phyloP scores from a whole-genome alignment of 2,888 invertebrate species.

The Netelia melanura region DNA sequence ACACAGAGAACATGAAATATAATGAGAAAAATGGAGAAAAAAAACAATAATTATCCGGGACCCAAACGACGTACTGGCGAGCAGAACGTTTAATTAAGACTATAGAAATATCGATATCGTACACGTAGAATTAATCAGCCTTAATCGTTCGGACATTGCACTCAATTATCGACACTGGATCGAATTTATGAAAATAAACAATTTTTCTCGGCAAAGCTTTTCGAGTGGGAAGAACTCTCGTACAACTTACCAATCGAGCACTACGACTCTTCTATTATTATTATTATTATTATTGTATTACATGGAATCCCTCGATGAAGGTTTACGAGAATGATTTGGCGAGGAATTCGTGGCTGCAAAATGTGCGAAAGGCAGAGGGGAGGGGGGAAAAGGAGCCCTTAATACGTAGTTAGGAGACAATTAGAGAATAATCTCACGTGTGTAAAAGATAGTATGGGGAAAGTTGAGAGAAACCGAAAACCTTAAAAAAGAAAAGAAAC shows the following conservation, averaged over 20 bases:
- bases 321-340: neutral
- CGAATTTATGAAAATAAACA: neutral
- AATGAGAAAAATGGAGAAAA: conserved; percentile 21
- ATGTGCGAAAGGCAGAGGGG: conserved; percentile 21
- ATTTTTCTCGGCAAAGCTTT: neutral
- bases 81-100: conserved; percentile 71
- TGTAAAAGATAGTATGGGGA: conserved; percentile 39
- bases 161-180: conserved; percentile 24
- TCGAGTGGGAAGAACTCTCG: neutral
- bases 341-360: conserved; percentile 37
- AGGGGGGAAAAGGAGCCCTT: conserved; percentile 60
- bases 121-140: conserved; percentile 44
- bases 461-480: conserved; percentile 2
- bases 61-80: conserved; percentile 71
- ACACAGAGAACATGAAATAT: conserved; percentile 26
- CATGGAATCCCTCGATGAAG: conserved; percentile 14
- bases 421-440: conserved; percentile 20
- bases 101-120: conserved; percentile 59
- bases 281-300: conserved; percentile 16
- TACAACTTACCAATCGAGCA: neutral
- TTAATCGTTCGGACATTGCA: conserved; percentile 46
- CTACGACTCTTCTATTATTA: conserved; percentile 1
- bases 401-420: conserved; percentile 55
- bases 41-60: conserved; percentile 77
- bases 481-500: conserved; percentile 22